phyloP scores from a whole-genome alignment of 2,113 vertebrate species.

The Gambusia holbrooki region DNA sequence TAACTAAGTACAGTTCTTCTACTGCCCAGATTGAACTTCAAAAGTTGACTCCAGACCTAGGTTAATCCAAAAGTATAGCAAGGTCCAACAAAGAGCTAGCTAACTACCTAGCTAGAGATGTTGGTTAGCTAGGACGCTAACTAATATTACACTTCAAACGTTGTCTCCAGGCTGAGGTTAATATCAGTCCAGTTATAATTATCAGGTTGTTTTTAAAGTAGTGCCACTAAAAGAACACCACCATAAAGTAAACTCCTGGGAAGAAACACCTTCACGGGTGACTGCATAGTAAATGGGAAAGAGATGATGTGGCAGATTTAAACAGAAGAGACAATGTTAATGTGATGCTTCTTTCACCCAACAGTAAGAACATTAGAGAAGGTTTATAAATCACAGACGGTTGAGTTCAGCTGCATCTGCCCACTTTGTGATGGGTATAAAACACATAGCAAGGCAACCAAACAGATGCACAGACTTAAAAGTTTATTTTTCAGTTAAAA shows the following conservation, averaged over 20 bases:
- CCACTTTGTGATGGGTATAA: conserved; percentile 28
- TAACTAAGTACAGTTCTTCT: not conserved
- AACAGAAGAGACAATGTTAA: conserved; percentile 53
- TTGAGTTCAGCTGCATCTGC: conserved; percentile 33
- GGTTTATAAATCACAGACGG: conserved; percentile 41
- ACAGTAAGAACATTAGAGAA: conserved; percentile 25
- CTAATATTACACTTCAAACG: not conserved
- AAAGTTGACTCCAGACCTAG: not conserved
- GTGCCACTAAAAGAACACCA: conserved; percentile 2
- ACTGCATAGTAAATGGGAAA: conserved; percentile 18
- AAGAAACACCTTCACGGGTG: conserved; percentile 46
- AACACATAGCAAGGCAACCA: not conserved
- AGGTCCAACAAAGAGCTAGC: too few relatives aligned
- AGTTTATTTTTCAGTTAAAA: not conserved
- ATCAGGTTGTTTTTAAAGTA: not conserved
- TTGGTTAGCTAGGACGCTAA: too few relatives aligned
- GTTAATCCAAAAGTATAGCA: not conserved
- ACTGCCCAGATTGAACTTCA: not conserved
- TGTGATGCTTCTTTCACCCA: conserved; percentile 30
- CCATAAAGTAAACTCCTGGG: not conserved
- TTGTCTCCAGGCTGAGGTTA: too few relatives aligned
- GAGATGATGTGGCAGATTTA: conserved; percentile 38
- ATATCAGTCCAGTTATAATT: too few relatives aligned
- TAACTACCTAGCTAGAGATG: too few relatives aligned
- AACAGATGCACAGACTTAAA: not conserved